Conservation (phyloP, 2,113 vertebrate species). For the Halichoeres trimaculatus region DNA sequence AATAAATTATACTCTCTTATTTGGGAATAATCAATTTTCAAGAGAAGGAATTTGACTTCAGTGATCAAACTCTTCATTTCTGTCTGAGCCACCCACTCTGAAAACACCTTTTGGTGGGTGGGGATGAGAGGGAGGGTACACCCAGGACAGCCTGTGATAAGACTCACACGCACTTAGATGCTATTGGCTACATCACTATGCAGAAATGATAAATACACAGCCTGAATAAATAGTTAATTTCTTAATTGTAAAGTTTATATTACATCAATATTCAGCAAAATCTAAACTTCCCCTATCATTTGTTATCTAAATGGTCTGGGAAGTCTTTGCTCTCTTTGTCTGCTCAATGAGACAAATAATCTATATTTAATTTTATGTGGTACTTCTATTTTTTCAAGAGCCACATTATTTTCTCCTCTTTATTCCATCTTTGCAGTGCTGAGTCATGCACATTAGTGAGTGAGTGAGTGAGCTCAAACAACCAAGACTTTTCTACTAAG, state of each 20-base stretch:
- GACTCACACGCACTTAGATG: too few relatives aligned
- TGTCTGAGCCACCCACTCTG: not conserved
- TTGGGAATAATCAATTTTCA: not conserved
- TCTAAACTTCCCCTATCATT: not conserved
- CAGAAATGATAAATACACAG: too few relatives aligned
- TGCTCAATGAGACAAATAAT: constrained; percentile 11
- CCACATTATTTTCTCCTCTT: not conserved
- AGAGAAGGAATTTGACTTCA: not conserved
- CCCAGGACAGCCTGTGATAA: too few relatives aligned
- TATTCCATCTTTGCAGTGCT: constrained; percentile 26
- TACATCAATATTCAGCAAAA: not conserved
- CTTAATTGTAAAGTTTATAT: not conserved
- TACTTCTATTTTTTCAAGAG: not conserved
- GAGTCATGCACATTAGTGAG: constrained; percentile 56
- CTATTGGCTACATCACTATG: too few relatives aligned
- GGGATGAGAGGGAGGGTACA: too few relatives aligned
- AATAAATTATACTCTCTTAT: not conserved
- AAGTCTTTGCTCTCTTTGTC: not conserved
- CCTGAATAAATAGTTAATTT: too few relatives aligned
- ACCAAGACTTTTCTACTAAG: not conserved
- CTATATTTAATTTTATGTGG: constrained; percentile 6
- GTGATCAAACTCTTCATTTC: not conserved
- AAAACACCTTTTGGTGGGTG: too few relatives aligned
- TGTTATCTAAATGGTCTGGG: not conserved
- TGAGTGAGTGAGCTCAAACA: constrained; percentile 2